phyloP scores from a whole-genome alignment of 2,888 invertebrate species.

The Pammene fasciana region DNA sequence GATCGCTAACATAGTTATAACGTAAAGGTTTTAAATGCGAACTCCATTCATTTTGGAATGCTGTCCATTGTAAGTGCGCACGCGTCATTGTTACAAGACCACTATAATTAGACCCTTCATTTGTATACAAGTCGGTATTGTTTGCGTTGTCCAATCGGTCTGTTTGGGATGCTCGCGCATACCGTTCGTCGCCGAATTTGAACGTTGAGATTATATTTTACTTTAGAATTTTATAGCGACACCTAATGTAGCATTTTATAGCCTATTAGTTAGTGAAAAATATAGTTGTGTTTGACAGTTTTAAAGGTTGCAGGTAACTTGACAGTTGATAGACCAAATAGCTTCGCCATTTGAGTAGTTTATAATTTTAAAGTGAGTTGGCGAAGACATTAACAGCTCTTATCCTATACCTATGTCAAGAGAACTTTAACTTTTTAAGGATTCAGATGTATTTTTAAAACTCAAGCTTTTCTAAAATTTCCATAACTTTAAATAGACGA shows the following conservation, averaged over 20 bases:
- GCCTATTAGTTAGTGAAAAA: constrained; percentile 35
- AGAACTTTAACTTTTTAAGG: too few species aligned
- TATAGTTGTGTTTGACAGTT: neutral
- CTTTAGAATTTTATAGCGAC: constrained; percentile 39
- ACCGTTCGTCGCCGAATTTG: constrained; percentile 35
- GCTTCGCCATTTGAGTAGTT: too few species aligned
- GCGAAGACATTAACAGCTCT: too few species aligned
- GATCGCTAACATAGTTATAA: constrained; percentile 15
- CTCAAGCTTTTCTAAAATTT: too few species aligned
- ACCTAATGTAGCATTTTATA: constrained; percentile 35
- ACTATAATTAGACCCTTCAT: neutral
- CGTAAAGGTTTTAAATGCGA: constrained; percentile 34
- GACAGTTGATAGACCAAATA: too few species aligned
- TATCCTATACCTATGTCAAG: too few species aligned
- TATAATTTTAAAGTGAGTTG: too few species aligned
- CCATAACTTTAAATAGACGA: too few species aligned
- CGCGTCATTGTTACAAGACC: constrained; percentile 19
- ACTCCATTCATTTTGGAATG: constrained; percentile 40
- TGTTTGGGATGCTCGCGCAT: neutral
- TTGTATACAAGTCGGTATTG: neutral
- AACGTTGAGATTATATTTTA: constrained; percentile 33
- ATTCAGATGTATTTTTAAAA: too few species aligned
- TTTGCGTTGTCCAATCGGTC: neutral
- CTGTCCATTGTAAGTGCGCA: constrained; percentile 33
- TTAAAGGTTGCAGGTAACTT: neutral